Conservation (phyloP, 2,797 vertebrate genomes). For the Crocodylus rhombifer region DNA sequence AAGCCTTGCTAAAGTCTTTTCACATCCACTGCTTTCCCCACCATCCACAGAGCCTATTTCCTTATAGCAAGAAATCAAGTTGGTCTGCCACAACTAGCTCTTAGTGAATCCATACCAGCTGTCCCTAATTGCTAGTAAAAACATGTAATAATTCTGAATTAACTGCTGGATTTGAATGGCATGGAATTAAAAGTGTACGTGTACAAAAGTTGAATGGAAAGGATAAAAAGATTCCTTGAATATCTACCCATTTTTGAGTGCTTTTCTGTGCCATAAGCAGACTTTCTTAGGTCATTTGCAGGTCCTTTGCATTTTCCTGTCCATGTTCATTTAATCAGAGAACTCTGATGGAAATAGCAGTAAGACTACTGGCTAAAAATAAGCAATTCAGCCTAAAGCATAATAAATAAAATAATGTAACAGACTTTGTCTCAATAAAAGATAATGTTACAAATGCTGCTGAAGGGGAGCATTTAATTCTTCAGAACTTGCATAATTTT, state of each 20-base stretch:
- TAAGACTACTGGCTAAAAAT: background rate
- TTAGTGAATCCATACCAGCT: too few relatives aligned
- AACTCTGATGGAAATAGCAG: background rate
- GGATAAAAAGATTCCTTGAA: background rate
- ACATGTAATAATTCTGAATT: background rate
- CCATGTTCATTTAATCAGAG: background rate
- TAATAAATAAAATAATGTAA: slow-evolving; percentile 49
- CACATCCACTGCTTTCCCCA: too few relatives aligned
- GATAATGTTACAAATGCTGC: slow-evolving; percentile 3
- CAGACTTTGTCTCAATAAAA: slow-evolving; percentile 10
- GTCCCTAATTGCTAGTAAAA: too few relatives aligned
- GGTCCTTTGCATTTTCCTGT: background rate
- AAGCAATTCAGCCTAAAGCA: slow-evolving; percentile 20
- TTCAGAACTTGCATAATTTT: slow-evolving; percentile 23
- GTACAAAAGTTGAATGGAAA: background rate
- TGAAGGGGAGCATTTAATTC: slow-evolving; percentile 42
- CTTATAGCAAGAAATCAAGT: too few relatives aligned
- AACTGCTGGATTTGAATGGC: background rate
- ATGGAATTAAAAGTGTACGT: background rate
- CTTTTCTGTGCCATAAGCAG: background rate
- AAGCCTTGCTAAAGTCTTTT: too few relatives aligned
- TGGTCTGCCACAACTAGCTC: too few relatives aligned
- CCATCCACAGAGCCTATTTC: too few relatives aligned
- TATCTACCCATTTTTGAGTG: background rate
- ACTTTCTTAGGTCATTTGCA: background rate